A percentile compares a stretch with the other conserved stretches of the same genome.
These are phyloP conservation scores for Conus betulinus DNA, from an alignment of 1,140 invertebrate genomes.

Conservation along the genomic window DNA sequence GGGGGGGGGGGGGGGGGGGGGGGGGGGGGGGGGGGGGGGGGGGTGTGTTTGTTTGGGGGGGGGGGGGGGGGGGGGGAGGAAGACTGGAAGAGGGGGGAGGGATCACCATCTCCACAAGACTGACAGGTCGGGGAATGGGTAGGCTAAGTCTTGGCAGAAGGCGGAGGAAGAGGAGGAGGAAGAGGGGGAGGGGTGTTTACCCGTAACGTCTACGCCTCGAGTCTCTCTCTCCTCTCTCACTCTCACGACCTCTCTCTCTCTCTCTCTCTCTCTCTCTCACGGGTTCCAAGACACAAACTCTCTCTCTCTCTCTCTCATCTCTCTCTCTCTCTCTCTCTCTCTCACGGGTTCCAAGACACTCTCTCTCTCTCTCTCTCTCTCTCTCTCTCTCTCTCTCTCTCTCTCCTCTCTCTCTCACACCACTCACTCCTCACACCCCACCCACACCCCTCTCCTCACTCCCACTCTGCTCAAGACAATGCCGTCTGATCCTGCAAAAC, in stretches of 20 bases:
- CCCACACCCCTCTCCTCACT: background rate
- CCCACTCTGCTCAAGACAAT: constrained; percentile 1
- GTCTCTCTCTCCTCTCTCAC: background rate
- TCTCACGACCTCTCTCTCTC: background rate
- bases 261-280: background rate
- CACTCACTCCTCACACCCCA: background rate
- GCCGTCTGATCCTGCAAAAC: background rate
- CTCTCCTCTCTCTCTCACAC: constrained; percentile 16
- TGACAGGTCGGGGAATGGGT: constrained; percentile 1
- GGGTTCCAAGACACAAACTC: background rate
- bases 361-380: too few species aligned
- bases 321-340: background rate
- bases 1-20: too few species aligned
- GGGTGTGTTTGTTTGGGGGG: too few species aligned
- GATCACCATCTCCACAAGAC: background rate
- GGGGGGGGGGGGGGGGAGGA: too few species aligned
- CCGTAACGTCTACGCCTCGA: background rate
- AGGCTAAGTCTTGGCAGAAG: background rate
- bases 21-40: too few species aligned
- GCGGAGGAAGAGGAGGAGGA: background rate
- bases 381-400: constrained; percentile 11
- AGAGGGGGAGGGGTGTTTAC: too few species aligned
- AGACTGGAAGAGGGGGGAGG: too few species aligned
- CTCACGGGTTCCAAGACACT: too few species aligned
- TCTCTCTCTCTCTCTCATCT: constrained; percentile 2